Evolutionary conservation across 1,140 invertebrate species (phyloP), one percentile per base, ranked within the genome.

Genomic region (Tetragonula clypearis): DNA sequence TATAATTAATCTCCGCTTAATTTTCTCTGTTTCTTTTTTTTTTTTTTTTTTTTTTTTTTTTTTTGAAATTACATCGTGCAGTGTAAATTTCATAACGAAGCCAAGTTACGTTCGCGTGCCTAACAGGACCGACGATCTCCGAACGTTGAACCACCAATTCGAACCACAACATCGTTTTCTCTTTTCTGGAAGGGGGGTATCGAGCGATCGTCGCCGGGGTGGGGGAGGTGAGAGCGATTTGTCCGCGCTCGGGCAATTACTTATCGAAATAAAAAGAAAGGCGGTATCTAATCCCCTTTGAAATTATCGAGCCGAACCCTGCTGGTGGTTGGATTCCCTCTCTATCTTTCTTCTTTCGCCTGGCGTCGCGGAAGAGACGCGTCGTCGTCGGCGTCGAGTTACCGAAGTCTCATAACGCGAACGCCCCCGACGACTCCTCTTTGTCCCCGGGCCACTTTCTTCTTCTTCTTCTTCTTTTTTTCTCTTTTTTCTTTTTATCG

Each of bases 391-490:
- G 30, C 35, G 62, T 11, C n/a, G 60, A 82, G 62, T 87, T 83
- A 87, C 26, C 19, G 53, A 49, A 77, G 21, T 86, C 62, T 83
- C 56, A 87, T 87, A 87, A 87, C 69, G 78, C 62, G n/a, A 21
- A 30, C 69, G 19, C 55, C 30, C 30, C 30, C 30, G 17, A 26
- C 75, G 69, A 53, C 75, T 72, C 56, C 41, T 56, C 86, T 88
- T 88, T 88, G 87, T 84, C 78, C 71, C 17, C 41, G 41, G 41
- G 11, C 14, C 55, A 60, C 76, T 49, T 35, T 35, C 35, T 35
- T 35, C 30, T 30, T 30, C 30, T 30, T 30, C 30, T 30, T n/a
- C n/a, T n/a, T n/a, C n/a, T n/a, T n/a, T 30, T 30, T 30, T 30
- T 35, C 1, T 35, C 3, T 35, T 35, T 35, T 35, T 35, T 35